These are phyloP conservation scores for Drosophila nigrodunni DNA, from an alignment of 1,140 invertebrate genomes.

Conservation along the genomic window DNA sequence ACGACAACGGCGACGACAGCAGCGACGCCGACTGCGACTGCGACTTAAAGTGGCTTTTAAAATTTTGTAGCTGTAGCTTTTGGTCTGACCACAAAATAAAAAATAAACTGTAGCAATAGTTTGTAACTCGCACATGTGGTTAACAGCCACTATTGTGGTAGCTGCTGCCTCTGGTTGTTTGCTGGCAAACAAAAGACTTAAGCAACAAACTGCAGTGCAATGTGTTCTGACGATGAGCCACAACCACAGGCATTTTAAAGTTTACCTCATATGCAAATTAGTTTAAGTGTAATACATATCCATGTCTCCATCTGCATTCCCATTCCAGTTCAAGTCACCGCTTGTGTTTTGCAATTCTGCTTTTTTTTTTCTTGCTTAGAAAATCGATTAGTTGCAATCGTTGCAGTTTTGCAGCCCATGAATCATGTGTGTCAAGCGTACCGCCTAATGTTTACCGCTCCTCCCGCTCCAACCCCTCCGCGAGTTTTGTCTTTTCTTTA, in stretches of 20 bases:
- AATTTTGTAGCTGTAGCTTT: constrained; percentile 47
- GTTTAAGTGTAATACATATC: constrained; percentile 25
- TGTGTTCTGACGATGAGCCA: constrained; percentile 16
- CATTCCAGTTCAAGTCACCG: not conserved
- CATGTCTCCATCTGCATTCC: not conserved
- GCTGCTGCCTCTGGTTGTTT: constrained; percentile 14
- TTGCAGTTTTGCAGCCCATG: constrained; percentile 27
- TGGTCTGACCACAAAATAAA: constrained; percentile 34
- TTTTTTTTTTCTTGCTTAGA: not conserved
- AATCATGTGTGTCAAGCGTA: constrained; percentile 28
- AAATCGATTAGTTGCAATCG: constrained; percentile 29
- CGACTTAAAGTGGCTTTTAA: constrained; percentile 53
- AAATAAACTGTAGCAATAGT: constrained; percentile 39
- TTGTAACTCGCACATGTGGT: constrained; percentile 4
- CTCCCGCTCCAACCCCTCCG: not conserved
- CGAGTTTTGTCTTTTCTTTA: constrained; percentile 12
- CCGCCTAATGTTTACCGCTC: not conserved
- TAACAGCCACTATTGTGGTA: constrained; percentile 10
- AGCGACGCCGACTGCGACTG: not conserved
- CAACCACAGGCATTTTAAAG: constrained; percentile 44
- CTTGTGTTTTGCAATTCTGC: constrained; percentile 25
- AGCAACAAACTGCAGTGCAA: constrained; percentile 45
- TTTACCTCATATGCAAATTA: constrained; percentile 33
- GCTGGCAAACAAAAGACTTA: constrained; percentile 58
- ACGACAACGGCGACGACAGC: constrained; percentile 21